phyloP scores from a whole-genome alignment of 2,888 invertebrate species.

The Stomorhina lunata region DNA sequence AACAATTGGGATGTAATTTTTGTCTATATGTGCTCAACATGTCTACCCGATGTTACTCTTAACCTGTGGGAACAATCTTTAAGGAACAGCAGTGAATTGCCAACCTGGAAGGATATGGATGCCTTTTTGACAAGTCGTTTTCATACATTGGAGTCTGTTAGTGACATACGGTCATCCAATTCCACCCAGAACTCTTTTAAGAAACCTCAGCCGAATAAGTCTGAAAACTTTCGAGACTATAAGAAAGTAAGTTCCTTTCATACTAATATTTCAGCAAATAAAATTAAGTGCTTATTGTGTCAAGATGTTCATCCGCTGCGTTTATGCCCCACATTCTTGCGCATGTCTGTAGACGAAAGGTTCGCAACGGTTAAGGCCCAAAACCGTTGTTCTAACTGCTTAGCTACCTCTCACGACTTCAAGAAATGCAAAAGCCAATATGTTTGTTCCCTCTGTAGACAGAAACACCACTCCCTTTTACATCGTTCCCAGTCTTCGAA shows the following conservation, averaged over 20 bases:
- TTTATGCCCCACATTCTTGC: background rate
- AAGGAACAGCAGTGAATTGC: background rate
- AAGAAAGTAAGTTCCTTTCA: background rate
- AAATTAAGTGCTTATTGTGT: background rate
- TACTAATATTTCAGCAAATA: background rate
- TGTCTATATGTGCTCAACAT: background rate
- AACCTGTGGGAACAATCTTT: background rate
- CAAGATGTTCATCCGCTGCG: background rate
- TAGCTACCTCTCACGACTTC: background rate
- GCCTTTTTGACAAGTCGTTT: background rate
- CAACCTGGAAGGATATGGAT: constrained; percentile 9
- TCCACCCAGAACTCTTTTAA: background rate
- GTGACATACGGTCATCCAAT: background rate
- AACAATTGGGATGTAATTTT: background rate
- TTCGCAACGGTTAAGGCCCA: background rate
- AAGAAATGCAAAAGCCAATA: background rate
- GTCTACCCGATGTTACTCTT: background rate
- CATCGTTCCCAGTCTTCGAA: background rate
- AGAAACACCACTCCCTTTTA: background rate
- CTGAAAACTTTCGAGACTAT: background rate
- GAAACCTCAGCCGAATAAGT: background rate
- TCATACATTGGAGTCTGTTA: background rate
- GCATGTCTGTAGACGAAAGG: background rate
- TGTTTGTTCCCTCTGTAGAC: background rate
- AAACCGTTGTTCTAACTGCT: background rate